Base-by-base conservation (phyloP, 2,113 vertebrate genomes). In the Cephalopholis sonnerati region DNA sequence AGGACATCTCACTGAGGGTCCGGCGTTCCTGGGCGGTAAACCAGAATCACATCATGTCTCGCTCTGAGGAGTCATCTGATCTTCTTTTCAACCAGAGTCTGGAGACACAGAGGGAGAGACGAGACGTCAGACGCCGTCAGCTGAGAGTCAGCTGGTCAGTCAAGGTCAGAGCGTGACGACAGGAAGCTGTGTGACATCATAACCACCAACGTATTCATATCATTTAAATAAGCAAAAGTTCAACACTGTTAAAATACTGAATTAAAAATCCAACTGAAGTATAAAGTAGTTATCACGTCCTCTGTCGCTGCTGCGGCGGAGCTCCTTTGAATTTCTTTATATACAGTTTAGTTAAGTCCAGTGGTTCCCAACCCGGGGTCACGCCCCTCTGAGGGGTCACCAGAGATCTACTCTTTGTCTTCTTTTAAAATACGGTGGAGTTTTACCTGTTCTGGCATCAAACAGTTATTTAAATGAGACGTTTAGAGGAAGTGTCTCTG, bases 1-100 rank as follows among this genome's bases (percentile, higher is more conserved):
- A 25, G 74, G 79, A 71, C 90, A 82, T 84, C 75, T 91, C 75
- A 72, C 18, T 15, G 73, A 66, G 65, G 75, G 44, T 57, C 54
- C 24, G 7, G 44, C 2, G 63, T 66, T 75, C 12, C 57, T 15
- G 61, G 15, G 44, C 16, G 13, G 29, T 16, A 16, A 13, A 72
- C 57, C 15, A 27, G 70, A 55, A 25, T 83, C 63, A 72, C 74
- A 65, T 87, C 85, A 25, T 58, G 55, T 29, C 68, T 80, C 44
- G 32, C 55, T 71, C 65, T 12, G 55, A 81, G 67, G 51, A 76
- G 73, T 79, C 83, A 81, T 81, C 71, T 7, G 66, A 81, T 74
- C 62, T 15, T 69, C 5, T 53, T 41, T 46, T 77, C 63, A 32
- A 27, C 2, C 7, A 55, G 17, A 48, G 39, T 79, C 89, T 91